These are phyloP conservation scores for Cheiracanthium punctorium DNA, from an alignment of 2,888 invertebrate genomes.

Conservation along the genomic window DNA sequence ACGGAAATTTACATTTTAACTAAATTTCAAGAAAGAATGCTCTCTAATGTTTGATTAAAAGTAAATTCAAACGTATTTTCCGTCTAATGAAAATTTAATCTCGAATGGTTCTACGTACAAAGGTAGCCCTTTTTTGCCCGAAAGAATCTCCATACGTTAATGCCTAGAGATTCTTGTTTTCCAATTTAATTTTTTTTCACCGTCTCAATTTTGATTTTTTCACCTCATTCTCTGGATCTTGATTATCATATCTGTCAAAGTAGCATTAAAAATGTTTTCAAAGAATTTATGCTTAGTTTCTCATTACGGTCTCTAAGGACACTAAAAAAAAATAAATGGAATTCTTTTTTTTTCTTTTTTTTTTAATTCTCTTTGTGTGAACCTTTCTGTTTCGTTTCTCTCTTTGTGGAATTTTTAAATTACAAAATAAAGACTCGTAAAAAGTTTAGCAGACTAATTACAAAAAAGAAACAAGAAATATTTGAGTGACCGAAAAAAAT, in stretches of 20 bases:
- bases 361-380: not conserved
- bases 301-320: not conserved
- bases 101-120: not conserved
- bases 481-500: no score
- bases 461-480: no score
- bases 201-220: not conserved
- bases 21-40: no score
- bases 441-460: not conserved
- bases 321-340: not conserved
- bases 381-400: no score
- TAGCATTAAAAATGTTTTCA: not conserved
- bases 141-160: not conserved
- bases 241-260: conserved; percentile 11
- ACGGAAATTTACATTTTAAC: no score
- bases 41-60: no score
- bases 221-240: not conserved
- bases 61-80: no score
- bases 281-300: not conserved
- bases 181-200: conserved; percentile 1
- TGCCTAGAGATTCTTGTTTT: not conserved
- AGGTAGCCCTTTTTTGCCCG: not conserved
- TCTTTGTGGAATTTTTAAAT: no score
- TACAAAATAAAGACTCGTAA: not conserved
- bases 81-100: not conserved
- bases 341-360: not conserved